phyloP scores from a whole-genome alignment of 2,113 vertebrate species.

The Geococcyx californianus region DNA sequence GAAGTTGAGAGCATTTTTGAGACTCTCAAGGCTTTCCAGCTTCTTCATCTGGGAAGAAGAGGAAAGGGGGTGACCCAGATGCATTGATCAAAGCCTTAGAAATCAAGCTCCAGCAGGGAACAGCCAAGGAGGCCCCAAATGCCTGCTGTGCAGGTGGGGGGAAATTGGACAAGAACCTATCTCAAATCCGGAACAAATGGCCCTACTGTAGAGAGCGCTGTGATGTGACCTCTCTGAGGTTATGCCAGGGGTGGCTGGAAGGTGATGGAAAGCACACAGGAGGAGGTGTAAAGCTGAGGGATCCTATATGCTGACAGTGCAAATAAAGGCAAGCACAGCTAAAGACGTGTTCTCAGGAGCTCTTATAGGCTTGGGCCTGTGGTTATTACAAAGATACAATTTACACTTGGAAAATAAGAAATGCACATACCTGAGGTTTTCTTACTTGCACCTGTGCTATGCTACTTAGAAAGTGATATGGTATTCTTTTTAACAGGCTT shows the following conservation, averaged over 20 bases:
- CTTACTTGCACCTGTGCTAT: neutral
- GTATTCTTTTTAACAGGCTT: neutral
- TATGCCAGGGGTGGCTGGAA: neutral
- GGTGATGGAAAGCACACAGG: neutral
- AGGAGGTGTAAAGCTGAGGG: neutral
- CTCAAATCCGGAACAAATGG: neutral
- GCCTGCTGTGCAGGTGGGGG: neutral
- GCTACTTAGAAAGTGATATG: neutral
- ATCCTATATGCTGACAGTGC: neutral
- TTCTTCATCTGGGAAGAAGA: neutral
- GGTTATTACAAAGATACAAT: neutral
- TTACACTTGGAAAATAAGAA: constrained; percentile 18
- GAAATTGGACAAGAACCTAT: neutral
- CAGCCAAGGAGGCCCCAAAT: neutral
- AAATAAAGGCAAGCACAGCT: neutral
- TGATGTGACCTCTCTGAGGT: neutral
- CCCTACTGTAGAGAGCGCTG: neutral
- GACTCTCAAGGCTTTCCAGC: neutral
- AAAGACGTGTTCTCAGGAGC: neutral
- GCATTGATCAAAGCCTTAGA: neutral
- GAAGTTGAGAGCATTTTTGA: neutral
- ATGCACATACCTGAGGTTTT: neutral
- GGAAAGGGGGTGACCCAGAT: neutral
- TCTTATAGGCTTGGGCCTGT: neutral
- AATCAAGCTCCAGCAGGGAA: neutral